Percentiles rank a stretch among this genome's conserved stretches.
Evolutionary conservation across 2,113 vertebrate genomes (phyloP).

Genomic region (Peromyscus leucopus): DNA sequence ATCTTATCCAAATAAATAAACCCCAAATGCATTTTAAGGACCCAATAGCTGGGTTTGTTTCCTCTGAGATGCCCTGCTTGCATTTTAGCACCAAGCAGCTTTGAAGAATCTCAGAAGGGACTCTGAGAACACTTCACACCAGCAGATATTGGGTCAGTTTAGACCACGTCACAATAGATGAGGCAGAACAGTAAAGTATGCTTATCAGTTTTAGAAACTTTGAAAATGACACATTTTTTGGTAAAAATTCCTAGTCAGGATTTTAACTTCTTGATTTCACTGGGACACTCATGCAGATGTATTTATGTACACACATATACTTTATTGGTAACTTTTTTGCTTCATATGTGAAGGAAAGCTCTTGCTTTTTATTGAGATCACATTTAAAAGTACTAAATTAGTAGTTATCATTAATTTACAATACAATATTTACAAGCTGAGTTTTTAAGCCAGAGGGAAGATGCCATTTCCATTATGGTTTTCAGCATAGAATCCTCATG

Average conservation of each 20-base stretch:
- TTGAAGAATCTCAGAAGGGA: neutral
- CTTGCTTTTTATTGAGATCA: neutral
- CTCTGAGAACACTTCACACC: slow-evolving; percentile 36
- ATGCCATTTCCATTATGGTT: neutral
- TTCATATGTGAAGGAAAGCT: no score
- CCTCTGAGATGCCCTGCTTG: neutral
- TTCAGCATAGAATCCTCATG: neutral
- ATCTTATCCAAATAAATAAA: neutral
- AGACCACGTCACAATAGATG: neutral
- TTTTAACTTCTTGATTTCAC: neutral
- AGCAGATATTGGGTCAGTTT: neutral
- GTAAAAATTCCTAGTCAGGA: neutral
- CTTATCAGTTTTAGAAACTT: neutral
- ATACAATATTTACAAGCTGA: neutral
- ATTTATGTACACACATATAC: no score
- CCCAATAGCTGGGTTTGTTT: neutral
- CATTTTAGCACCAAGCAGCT: neutral
- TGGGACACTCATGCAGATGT: neutral
- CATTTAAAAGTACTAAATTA: neutral
- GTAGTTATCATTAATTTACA: neutral
- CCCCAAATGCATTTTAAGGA: neutral
- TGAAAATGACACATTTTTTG: neutral
- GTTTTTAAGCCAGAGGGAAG: neutral
- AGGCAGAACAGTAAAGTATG: neutral
- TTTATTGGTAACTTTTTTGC: neutral